These are phyloP conservation scores for Melanotaenia maccullochi DNA, from an alignment of 2,797 vertebrate genomes.

Conservation along the genomic window DNA sequence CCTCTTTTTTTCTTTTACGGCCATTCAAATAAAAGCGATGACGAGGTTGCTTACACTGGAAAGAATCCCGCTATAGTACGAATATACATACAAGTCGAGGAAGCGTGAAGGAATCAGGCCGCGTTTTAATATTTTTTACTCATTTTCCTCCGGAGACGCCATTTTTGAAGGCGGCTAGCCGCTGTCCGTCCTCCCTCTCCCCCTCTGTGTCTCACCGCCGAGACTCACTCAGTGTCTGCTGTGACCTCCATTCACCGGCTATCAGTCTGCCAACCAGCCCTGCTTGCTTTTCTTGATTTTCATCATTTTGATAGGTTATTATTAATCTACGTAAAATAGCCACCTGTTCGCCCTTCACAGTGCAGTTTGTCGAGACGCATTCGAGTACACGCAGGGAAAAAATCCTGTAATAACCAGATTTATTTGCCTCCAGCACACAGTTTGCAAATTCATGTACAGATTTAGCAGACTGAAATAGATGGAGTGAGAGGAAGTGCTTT, in stretches of 20 bases:
- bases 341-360: slow-evolving; percentile 22
- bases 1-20: slow-evolving; percentile 31
- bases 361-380: slow-evolving; percentile 47
- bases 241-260: slow-evolving; percentile 77
- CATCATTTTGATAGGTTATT: slow-evolving; percentile 14
- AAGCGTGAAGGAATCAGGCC: slow-evolving; percentile 76
- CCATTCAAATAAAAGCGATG: slow-evolving; percentile 27
- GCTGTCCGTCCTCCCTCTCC: slow-evolving; percentile 77
- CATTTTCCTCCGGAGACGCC: slow-evolving; percentile 87
- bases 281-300: slow-evolving; percentile 41
- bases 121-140: slow-evolving; percentile 83
- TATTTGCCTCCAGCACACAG: slow-evolving; percentile 25
- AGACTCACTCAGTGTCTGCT: slow-evolving; percentile 70
- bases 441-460: slow-evolving; percentile 36
- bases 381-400: slow-evolving; percentile 40
- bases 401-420: slow-evolving; percentile 59
- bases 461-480: slow-evolving; percentile 8
- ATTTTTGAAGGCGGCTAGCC: slow-evolving; percentile 87
- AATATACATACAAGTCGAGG: slow-evolving; percentile 21
- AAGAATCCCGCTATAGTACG: not conserved
- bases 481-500: slow-evolving; percentile 1
- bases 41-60: not conserved
- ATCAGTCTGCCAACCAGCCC: slow-evolving; percentile 40
- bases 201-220: slow-evolving; percentile 62
- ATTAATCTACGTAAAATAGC: slow-evolving; percentile 19